Percentiles rank a stretch among this genome's conserved stretches.
Evolutionary conservation across 2,797 vertebrate genomes (phyloP).

Genomic region (Silurus aristotelis): DNA sequence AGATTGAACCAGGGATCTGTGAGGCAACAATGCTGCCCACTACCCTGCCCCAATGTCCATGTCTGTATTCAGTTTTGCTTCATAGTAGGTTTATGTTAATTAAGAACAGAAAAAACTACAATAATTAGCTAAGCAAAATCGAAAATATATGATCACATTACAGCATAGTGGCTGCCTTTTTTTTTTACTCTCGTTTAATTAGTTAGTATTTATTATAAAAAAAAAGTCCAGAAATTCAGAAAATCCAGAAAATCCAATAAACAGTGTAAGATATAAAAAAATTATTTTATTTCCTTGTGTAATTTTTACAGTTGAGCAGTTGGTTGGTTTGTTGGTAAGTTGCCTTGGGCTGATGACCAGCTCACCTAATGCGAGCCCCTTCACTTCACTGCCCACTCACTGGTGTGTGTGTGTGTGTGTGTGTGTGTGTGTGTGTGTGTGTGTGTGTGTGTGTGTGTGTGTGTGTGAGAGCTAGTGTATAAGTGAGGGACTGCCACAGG

Average conservation of each 20-base stretch:
- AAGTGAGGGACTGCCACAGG: constrained; percentile 44
- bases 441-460: constrained; percentile 21
- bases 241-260: not conserved
- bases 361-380: constrained; percentile 45
- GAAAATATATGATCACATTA: not conserved
- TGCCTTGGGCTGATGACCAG: constrained; percentile 49
- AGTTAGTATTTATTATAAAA: no score
- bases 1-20: not conserved
- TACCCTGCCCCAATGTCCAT: not conserved
- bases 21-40: not conserved
- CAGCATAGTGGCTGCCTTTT: not conserved
- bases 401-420: constrained; percentile 44
- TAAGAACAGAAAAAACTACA: not conserved
- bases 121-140: not conserved
- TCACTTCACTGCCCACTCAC: constrained; percentile 40
- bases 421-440: constrained; percentile 33
- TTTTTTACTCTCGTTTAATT: not conserved
- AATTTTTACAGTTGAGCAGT: constrained; percentile 1
- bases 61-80: not conserved
- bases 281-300: constrained; percentile 13
- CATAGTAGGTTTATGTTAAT: not conserved
- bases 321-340: constrained; percentile 30
- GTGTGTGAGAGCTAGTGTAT: constrained; percentile 9
- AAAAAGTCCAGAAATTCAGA: not conserved
- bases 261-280: not conserved